These are phyloP conservation scores for Dicyrtoma fusca DNA, from an alignment of 2,888 invertebrate genomes.

Conservation along the genomic window DNA sequence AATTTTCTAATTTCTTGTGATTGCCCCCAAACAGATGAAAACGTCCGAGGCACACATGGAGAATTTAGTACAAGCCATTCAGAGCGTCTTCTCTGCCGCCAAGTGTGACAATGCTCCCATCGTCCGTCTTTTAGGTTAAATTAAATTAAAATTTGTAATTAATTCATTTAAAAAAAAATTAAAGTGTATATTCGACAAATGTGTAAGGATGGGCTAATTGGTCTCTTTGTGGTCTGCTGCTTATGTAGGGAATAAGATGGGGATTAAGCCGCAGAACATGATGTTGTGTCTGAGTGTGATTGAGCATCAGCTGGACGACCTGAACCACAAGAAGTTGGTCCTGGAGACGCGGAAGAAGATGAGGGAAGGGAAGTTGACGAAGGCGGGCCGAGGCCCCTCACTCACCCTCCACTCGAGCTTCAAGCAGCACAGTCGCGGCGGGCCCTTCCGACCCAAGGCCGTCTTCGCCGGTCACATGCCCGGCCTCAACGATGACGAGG, in stretches of 20 bases:
- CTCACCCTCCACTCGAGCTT: neutral
- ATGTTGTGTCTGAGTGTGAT: constrained; percentile 19
- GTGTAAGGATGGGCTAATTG: neutral
- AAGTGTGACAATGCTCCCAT: constrained; percentile 31
- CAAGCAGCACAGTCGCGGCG: constrained; percentile 19
- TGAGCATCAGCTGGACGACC: constrained; percentile 33
- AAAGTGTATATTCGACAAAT: no score
- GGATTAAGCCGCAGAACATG: constrained; percentile 25
- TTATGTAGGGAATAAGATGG: constrained; percentile 21
- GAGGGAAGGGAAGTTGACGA: constrained; percentile 1
- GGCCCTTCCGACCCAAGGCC: constrained; percentile 25
- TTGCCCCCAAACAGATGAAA: constrained; percentile 22
- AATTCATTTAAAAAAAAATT: no score
- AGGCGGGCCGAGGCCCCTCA: neutral
- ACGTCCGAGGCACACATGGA: constrained; percentile 20
- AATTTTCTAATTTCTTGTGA: no score
- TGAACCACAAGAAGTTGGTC: constrained; percentile 6
- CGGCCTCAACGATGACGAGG: constrained; percentile 31
- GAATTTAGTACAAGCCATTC: constrained; percentile 14
- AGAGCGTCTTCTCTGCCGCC: constrained; percentile 27
- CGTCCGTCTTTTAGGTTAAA: constrained; percentile 27
- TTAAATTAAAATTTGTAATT: no score
- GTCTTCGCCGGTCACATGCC: constrained; percentile 32
- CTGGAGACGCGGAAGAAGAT: constrained; percentile 5
- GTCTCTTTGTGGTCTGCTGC: no score